Percentiles rank a stretch among this genome's conserved stretches.
phyloP scores from a whole-genome alignment of 92 coral and sea anemone species.

The Parazoanthus swiftii region DNA sequence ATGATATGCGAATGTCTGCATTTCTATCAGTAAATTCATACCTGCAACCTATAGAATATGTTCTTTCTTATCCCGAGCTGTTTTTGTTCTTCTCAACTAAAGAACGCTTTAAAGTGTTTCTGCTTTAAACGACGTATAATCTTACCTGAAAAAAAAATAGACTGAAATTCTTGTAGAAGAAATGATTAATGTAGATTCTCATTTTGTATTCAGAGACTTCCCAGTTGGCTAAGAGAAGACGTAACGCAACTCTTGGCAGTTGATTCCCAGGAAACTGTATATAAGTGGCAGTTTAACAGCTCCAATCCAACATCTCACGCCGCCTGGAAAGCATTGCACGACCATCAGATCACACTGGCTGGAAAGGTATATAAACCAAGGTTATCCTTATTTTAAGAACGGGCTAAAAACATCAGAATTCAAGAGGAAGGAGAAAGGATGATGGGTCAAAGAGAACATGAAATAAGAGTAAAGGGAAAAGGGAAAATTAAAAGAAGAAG shows the following conservation, averaged over 20 bases:
- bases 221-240: slow-evolving; percentile 66
- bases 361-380: slow-evolving; percentile 28
- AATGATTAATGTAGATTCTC: neutral
- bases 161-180: no score
- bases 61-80: no score
- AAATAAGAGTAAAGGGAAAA: neutral
- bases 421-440: neutral
- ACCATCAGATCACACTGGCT: slow-evolving; percentile 51
- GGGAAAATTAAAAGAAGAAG: neutral
- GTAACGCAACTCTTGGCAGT: slow-evolving; percentile 63
- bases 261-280: slow-evolving; percentile 66
- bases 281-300: slow-evolving; percentile 66
- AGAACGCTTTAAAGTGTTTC: no score
- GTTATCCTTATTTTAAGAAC: no score
- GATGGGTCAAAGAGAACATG: neutral
- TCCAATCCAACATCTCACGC: slow-evolving; percentile 71
- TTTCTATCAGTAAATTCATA: no score
- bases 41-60: no score
- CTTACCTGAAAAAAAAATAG: no score
- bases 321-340: slow-evolving; percentile 71
- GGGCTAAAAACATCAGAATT: no score
- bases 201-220: slow-evolving; percentile 44
- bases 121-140: no score
- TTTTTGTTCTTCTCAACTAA: no score
- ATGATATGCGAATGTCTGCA: no score